A percentile compares a stretch with the other conserved stretches of the same genome.
Conservation (phyloP, 2,113 vertebrate species). For the Nestor notabilis region DNA sequence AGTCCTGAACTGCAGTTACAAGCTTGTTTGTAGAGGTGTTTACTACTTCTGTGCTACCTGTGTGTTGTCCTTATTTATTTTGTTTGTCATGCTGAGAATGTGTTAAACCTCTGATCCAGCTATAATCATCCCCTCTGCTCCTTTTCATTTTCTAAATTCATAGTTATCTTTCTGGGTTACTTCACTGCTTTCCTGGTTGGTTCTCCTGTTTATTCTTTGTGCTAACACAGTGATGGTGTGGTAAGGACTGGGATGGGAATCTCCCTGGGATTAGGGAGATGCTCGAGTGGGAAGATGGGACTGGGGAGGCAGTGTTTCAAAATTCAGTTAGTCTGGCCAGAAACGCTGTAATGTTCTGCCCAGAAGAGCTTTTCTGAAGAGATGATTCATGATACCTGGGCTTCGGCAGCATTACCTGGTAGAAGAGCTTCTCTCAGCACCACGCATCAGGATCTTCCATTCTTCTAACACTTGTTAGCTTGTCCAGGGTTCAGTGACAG, state of each 20-base stretch:
- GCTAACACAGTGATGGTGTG: neutral
- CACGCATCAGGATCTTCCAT: rapidly evolving
- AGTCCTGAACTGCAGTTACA: neutral
- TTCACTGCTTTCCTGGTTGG: neutral
- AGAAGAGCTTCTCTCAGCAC: neutral
- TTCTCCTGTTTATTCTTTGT: neutral
- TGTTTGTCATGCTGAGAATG: neutral
- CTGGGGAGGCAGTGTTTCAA: neutral
- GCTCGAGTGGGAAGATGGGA: neutral
- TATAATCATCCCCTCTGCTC: neutral
- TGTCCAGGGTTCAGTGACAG: neutral
- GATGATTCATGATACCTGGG: neutral
- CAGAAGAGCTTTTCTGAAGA: neutral
- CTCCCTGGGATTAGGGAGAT: neutral
- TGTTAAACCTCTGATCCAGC: neutral
- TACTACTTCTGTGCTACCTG: neutral
- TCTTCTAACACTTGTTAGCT: neutral
- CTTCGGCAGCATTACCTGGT: neutral
- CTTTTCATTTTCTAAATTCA: neutral
- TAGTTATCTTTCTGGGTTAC: neutral
- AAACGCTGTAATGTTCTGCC: neutral
- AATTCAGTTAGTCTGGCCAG: neutral
- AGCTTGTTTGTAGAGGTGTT: neutral
- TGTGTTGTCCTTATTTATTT: neutral
- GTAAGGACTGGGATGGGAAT: neutral